Base-by-base conservation (phyloP, 2,888 invertebrate species). In the Limnephilus rhombicus region DNA sequence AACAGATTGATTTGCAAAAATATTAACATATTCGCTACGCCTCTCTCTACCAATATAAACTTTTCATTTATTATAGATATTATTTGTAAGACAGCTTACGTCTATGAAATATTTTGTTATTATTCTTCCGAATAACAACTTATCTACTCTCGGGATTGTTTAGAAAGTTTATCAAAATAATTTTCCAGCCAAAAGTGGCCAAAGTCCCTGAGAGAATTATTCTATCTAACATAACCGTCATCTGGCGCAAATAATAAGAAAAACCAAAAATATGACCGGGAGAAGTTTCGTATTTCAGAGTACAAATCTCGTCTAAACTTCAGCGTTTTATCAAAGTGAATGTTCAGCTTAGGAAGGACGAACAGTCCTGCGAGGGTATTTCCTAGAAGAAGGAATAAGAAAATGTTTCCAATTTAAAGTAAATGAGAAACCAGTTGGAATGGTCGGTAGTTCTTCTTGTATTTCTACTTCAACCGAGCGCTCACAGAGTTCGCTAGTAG, bases 371-470 rank as follows among this genome's bases (percentile, higher is more conserved):
- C n/a, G 31, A 80, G 37, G 7, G 45, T 82, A 87, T 45, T 29
- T 53, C 29, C 34, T 34, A 85, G 81, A 45, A 89, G 45, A 34
- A 90, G 37, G 41, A 85, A 91, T 80, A 88, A 92, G 89, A 91
- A 89, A 91, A 91, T 91, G 89, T 89, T 92, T 89, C 89, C 92
- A 92, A 92, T 92, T 91, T 92, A 91, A 90, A 91, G 89, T 83
- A 91, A 92, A 92, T 82, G 92, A 92, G 92, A 92, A 53, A 85
- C 92, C 92, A 92, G 91, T 92, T 92, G 90, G 91, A 92, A 92
- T 90, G 87, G 87, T 53, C 37, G 41, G 86, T 80, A 49, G 80
- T 49, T 80, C 85, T 49, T 49, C 68, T 82, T 29, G 81, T 81
- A 41, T 85, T 81, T 68, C n/a, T 90, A 31, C 82, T 92, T 92